Evolutionary conservation across 2,113 vertebrate species (phyloP), one percentile per base, ranked within the genome.

Genomic region (Raja brachyura): DNA sequence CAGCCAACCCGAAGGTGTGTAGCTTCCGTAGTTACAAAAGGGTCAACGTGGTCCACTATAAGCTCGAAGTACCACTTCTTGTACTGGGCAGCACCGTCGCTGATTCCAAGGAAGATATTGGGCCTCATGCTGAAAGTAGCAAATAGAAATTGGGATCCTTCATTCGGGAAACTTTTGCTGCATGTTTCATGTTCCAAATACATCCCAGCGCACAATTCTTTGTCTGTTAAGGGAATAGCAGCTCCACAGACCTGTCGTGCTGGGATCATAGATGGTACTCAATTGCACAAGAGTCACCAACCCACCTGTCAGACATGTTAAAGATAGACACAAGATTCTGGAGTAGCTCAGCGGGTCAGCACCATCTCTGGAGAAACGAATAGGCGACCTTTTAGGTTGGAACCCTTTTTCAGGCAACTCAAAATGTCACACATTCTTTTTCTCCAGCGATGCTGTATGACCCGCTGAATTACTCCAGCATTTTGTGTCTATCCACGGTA

Each of bases 11-110:
- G 96, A 3, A 99, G 96, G 93, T 99, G 98, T 73, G 98, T 98
- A 5, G 98, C 97, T 94, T 99, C 98, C 0, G 98, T 97, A 0
- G 98, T 99, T 94, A 99, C 96, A 10, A 99, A 99, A 0, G 98
- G 97, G 90, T 97, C 95, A 0, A 96, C 96, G n/a, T 98, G 96
- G 94, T 99, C 98, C 95, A 99, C 97, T 86, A 98, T 98, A 93
- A 99, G 95, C 68, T 99, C 98, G 14, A 98, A 99, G 95, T 99
- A 99, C 98, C 98, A 99, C 94, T 98, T 99, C 94, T 94, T 97
- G 95, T 99, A 99, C 77, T 99, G 98, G 25, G 98, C 98, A 0
- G 98, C 99, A 70, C 98, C 98, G 81, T 99, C 98, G 0, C 98
- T 98, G 94, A 99, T 97, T 0, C 98, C 98, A 95, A 99, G 95